phyloP scores from a whole-genome alignment of 2,888 invertebrate species.

The Galerucella pusilla region DNA sequence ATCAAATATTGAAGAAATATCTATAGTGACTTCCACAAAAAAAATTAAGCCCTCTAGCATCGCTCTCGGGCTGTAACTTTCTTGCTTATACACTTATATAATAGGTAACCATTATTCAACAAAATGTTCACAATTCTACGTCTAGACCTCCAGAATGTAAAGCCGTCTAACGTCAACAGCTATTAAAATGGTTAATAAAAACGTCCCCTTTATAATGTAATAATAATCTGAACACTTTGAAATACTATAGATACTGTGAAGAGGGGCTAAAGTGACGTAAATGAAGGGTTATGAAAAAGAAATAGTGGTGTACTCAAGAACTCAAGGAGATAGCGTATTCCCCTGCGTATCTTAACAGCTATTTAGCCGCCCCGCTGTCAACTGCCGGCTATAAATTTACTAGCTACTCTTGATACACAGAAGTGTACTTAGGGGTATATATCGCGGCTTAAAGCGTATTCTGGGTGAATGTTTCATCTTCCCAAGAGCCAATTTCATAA shows the following conservation, averaged over 20 bases:
- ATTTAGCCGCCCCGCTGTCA: constrained; percentile 57
- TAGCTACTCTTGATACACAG: constrained; percentile 45
- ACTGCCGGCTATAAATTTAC: constrained; percentile 55
- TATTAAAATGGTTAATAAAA: background rate
- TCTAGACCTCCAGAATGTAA: background rate
- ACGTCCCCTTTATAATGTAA: background rate
- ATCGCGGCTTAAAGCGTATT: background rate
- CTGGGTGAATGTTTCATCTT: background rate
- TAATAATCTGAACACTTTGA: constrained; percentile 2
- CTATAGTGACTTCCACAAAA: too few species aligned
- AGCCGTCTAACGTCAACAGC: background rate
- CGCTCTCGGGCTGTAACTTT: too few species aligned
- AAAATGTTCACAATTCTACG: too few species aligned
- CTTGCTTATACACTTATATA: too few species aligned
- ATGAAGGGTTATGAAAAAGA: constrained; percentile 50
- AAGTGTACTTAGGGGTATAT: constrained; percentile 18
- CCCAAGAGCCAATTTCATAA: background rate
- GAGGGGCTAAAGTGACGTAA: constrained; percentile 16
- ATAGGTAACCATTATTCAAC: too few species aligned
- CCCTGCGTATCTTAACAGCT: constrained; percentile 56
- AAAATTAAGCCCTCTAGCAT: too few species aligned
- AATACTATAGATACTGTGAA: constrained; percentile 1
- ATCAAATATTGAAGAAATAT: too few species aligned
- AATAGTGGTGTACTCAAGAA: constrained; percentile 37
- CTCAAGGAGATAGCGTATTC: constrained; percentile 39